Base-by-base conservation (phyloP, 2,888 invertebrate genomes). In the Helobdella robusta region DNA sequence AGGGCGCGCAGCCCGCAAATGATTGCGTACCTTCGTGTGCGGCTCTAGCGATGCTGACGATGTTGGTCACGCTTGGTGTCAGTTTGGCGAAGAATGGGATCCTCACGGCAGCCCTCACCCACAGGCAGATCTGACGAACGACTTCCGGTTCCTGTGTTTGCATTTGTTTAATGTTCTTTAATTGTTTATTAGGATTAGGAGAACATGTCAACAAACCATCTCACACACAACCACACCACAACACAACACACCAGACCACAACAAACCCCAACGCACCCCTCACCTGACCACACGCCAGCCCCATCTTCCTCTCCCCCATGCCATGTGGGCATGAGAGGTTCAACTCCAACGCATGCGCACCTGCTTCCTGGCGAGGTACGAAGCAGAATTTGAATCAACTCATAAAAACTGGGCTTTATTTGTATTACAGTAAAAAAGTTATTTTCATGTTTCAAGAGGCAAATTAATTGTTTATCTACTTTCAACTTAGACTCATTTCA, bases 231-330 rank as follows among this genome's bases (percentile, higher is more conserved):
- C n/a, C n/a, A n/a, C n/a, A n/a, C n/a, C n/a, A n/a, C n/a, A n/a
- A n/a, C n/a, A n/a, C n/a, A n/a, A n/a, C n/a, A n/a, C n/a, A n/a
- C n/a, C n/a, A n/a, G n/a, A n/a, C n/a, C n/a, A n/a, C n/a, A n/a
- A n/a, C n/a, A n/a, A n/a, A n/a, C n/a, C n/a, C n/a, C 44, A 40
- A 15, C 44, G 32, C 32, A 5, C 1, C 32, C 20, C 28, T 56
- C 28, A 89, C 87, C 89, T 89, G 77, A 66, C 97, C 97, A 80
- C 97, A 97, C 56, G 97, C 97, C 62, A 98, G 82, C 0, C 97
- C 98, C 97, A 98, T 97, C 48, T 95, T 95, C 15, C 89, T 86
- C 78, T 95, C 95, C 1, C 93, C 94, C 94, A 98, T 97, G 5
- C 97, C 97, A 79, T 98, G 97, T 0, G 97, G 97, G 78, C 98